These are phyloP conservation scores for Darevskia mixta DNA, from an alignment of 2,797 vertebrate genomes.

Conservation along the genomic window DNA sequence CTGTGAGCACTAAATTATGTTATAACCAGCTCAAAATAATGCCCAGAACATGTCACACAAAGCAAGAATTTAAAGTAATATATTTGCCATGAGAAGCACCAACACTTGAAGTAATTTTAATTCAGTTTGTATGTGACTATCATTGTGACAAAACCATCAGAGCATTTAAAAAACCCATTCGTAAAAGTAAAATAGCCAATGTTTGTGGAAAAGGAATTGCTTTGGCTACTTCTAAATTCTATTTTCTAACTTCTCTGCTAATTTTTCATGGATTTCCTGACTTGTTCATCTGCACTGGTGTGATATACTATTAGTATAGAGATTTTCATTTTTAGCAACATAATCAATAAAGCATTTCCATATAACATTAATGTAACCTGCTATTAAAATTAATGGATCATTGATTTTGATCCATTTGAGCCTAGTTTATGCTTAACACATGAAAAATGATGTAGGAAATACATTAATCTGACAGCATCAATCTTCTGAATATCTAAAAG, in stretches of 20 bases:
- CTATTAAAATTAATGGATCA: slow-evolving; percentile 71
- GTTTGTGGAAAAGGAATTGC: slow-evolving; percentile 22
- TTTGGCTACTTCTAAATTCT: neutral
- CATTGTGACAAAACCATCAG: neutral
- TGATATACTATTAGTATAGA: slow-evolving; percentile 58
- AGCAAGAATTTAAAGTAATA: neutral
- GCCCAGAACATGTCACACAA: neutral
- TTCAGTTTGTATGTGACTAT: neutral
- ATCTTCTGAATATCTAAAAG: slow-evolving; percentile 62
- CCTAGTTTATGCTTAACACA: slow-evolving; percentile 65
- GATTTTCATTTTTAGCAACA: slow-evolving; percentile 68
- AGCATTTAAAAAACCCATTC: neutral
- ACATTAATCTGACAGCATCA: slow-evolving; percentile 67
- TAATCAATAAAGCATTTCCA: slow-evolving; percentile 73
- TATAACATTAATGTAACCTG: slow-evolving; percentile 58
- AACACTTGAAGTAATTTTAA: neutral
- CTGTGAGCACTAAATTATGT: neutral
- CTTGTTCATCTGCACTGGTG: slow-evolving; percentile 46
- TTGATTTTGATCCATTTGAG: slow-evolving; percentile 67
- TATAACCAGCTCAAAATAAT: neutral
- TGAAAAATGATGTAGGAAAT: slow-evolving; percentile 59
- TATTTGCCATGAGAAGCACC: neutral
- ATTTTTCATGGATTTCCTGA: slow-evolving; percentile 49
- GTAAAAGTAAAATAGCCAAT: neutral
- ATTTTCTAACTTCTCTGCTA: slow-evolving; percentile 44